These are phyloP conservation scores for Aspiorhynchus laticeps DNA, from an alignment of 2,113 vertebrate species.

Conservation along the genomic window DNA sequence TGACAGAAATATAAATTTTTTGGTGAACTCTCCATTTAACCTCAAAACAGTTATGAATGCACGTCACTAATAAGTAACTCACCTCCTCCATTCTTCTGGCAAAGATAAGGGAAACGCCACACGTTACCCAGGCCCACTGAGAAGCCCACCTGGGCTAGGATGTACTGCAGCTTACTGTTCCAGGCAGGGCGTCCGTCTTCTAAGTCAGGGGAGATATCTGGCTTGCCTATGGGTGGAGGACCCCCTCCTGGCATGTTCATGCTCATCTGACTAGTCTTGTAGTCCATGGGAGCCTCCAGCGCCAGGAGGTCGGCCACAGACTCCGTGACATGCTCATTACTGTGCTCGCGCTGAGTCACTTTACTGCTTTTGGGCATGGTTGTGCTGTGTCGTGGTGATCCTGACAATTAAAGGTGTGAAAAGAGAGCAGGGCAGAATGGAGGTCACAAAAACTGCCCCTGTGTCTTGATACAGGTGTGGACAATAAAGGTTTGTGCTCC, in stretches of 20 bases:
- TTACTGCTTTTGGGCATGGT: slow-evolving; percentile 97
- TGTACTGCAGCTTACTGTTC: slow-evolving; percentile 98
- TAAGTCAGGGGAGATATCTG: slow-evolving; percentile 79
- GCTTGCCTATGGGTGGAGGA: slow-evolving; percentile 77
- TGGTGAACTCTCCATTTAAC: neutral
- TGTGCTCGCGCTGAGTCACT: slow-evolving; percentile 93
- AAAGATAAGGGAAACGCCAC: slow-evolving; percentile 98
- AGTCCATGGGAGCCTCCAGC: slow-evolving; percentile 94
- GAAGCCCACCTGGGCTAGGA: slow-evolving; percentile 96
- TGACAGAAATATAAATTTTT: neutral
- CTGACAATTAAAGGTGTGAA: slow-evolving; percentile 33
- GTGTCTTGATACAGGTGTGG: neutral
- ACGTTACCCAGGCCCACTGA: slow-evolving; percentile 97
- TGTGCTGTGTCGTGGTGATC: slow-evolving; percentile 43
- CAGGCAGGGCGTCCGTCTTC: slow-evolving; percentile 93
- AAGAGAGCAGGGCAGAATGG: neutral
- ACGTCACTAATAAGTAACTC: slow-evolving; percentile 56
- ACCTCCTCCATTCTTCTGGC: slow-evolving; percentile 99
- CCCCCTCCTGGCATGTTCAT: slow-evolving; percentile 79
- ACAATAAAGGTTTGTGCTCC: slow-evolving; percentile 28
- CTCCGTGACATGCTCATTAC: slow-evolving; percentile 94
- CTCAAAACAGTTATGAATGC: neutral
- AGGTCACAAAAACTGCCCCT: slow-evolving; percentile 13
- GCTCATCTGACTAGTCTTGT: slow-evolving; percentile 91
- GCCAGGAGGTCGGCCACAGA: slow-evolving; percentile 97